Percentiles rank a stretch among this genome's conserved stretches.
These are phyloP conservation scores for Epirrhoe tristata DNA, from an alignment of 2,888 invertebrate species.

Conservation along the genomic window DNA sequence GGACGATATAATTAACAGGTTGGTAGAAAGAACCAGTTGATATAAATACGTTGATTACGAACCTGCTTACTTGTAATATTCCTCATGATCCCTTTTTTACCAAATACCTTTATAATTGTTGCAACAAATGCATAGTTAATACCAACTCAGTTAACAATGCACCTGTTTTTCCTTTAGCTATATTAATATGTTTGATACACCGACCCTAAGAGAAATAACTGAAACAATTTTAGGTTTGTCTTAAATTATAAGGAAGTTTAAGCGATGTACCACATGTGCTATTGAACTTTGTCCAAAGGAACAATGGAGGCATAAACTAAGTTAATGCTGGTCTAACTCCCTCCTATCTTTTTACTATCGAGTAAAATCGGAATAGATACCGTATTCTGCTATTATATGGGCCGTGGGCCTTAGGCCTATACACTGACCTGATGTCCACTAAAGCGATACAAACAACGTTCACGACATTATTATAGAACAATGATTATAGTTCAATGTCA, in stretches of 20 bases:
- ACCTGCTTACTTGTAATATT: too few relatives aligned
- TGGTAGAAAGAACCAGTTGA: too few relatives aligned
- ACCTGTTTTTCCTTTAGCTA: too few relatives aligned
- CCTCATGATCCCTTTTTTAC: too few relatives aligned
- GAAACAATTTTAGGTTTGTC: neutral
- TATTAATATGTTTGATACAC: neutral
- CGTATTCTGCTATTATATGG: slow-evolving; percentile 33
- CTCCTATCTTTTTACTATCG: slow-evolving; percentile 32
- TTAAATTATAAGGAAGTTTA: neutral
- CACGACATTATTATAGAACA: too few relatives aligned
- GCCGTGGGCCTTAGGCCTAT: slow-evolving; percentile 24
- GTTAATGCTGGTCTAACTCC: slow-evolving; percentile 13
- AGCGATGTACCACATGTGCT: slow-evolving; percentile 11
- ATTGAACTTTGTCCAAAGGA: slow-evolving; percentile 32
- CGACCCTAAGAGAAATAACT: neutral
- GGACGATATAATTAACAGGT: too few relatives aligned
- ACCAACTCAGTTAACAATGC: too few relatives aligned
- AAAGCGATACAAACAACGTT: neutral
- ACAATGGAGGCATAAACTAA: slow-evolving; percentile 33
- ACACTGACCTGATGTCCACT: slow-evolving; percentile 1
- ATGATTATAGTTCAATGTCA: too few relatives aligned
- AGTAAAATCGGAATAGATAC: slow-evolving; percentile 32
- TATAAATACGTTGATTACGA: too few relatives aligned
- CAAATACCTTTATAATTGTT: too few relatives aligned
- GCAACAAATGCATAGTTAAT: too few relatives aligned